These are phyloP conservation scores for Antheraea yamamai DNA, from an alignment of 2,888 invertebrate genomes.

Conservation along the genomic window DNA sequence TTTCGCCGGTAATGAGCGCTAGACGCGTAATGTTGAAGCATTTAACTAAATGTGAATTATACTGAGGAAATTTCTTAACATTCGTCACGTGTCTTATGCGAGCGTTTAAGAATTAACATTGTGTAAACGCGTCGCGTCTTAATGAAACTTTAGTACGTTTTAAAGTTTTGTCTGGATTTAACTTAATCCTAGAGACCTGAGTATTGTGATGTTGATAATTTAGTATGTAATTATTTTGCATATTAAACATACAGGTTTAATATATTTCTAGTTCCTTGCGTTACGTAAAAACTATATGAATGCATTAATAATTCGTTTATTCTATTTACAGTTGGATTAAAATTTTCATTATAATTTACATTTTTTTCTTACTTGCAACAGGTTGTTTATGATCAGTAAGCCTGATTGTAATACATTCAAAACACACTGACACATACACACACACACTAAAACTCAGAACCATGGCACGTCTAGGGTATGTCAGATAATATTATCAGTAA, in stretches of 20 bases:
- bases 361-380: too few relatives aligned
- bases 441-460: too few relatives aligned
- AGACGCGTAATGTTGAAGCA: constrained; percentile 32
- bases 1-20: constrained; percentile 53
- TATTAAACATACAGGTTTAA: not conserved
- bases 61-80: constrained; percentile 49
- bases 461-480: too few relatives aligned
- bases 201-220: not conserved
- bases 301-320: not conserved
- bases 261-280: not conserved
- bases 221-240: too few relatives aligned
- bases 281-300: not conserved
- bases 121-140: constrained; percentile 30
- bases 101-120: constrained; percentile 34
- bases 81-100: constrained; percentile 41
- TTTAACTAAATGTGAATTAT: constrained; percentile 48
- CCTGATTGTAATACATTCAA: too few relatives aligned
- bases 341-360: too few relatives aligned
- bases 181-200: not conserved
- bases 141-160: constrained; percentile 28
- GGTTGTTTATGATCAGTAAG: too few relatives aligned
- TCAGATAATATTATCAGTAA: too few relatives aligned
- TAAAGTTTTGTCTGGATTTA: not conserved
- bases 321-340: not conserved
- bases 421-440: too few relatives aligned